Percentiles rank a stretch among this genome's conserved stretches.
These are phyloP conservation scores for Trichoplusia ni DNA, from an alignment of 1,140 invertebrate genomes.

Conservation along the genomic window DNA sequence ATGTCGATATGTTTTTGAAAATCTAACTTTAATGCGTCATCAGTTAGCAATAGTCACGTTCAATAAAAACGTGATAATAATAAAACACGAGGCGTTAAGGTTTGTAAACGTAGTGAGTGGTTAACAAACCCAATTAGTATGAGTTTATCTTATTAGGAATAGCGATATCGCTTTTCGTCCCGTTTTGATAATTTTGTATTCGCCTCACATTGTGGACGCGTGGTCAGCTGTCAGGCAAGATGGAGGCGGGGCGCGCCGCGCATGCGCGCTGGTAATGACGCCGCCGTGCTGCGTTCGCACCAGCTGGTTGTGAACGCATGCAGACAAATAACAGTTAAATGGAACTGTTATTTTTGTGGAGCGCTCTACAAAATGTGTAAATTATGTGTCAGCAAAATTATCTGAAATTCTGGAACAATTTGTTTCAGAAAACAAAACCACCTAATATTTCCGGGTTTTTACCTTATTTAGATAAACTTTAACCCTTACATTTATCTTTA, in stretches of 20 bases:
- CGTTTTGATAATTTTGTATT: slow-evolving; percentile 31
- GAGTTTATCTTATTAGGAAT: slow-evolving; percentile 25
- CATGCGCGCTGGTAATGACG: slow-evolving; percentile 54
- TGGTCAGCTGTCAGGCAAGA: slow-evolving; percentile 36
- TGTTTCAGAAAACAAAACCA: too few species aligned
- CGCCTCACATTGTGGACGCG: slow-evolving; percentile 29
- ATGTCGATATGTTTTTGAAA: too few species aligned
- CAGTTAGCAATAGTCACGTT: slow-evolving; percentile 21
- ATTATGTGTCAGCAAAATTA: too few species aligned
- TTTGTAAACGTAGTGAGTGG: not conserved
- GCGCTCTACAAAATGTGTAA: too few species aligned
- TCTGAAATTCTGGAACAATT: too few species aligned
- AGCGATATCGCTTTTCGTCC: not conserved
- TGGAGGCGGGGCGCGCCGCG: slow-evolving; percentile 12
- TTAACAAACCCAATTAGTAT: slow-evolving; percentile 18
- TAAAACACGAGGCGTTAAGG: slow-evolving; percentile 1
- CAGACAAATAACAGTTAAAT: slow-evolving; percentile 8
- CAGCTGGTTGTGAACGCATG: not conserved
- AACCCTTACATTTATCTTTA: too few species aligned
- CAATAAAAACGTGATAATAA: slow-evolving; percentile 18
- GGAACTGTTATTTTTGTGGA: not conserved
- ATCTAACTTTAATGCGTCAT: too few species aligned
- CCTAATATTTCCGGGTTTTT: too few species aligned
- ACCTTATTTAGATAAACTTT: too few species aligned
- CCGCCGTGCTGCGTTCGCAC: slow-evolving; percentile 33